Evolutionary conservation across 2,113 vertebrate genomes (phyloP), one percentile per base, ranked within the genome.

Genomic region (Brachypteracias leptosomus): DNA sequence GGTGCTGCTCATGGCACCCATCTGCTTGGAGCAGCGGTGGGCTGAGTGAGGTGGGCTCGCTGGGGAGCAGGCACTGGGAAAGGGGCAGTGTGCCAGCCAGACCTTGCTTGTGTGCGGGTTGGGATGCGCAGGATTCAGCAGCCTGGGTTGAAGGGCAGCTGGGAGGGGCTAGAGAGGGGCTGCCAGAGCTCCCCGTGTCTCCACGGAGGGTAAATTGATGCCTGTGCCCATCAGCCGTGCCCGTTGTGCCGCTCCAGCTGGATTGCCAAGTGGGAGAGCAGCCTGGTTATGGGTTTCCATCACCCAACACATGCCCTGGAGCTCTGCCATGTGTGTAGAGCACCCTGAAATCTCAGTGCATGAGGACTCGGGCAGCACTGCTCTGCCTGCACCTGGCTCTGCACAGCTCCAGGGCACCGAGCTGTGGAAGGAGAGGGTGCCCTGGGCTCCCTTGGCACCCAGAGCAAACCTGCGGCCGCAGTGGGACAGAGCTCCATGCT

Each of bases 261-360:
- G 35, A 3, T 13, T 3, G 36, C 54, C 16, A 9, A 21, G 29
- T 7, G 3, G 3, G 67, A 42, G 5, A 52, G 68, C 49, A 38
- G 67, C 38, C 13, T 0, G 1, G 54, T 4, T 28, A 9, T 0
- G 13, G 33, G 85, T 68, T 82, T 63, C 35, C 6, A 88, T 76
- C 83, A 75, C 66, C 63, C 4, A 0, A 44, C 0, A 0, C 1
- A 1, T 11, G 55, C 42, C 42, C 31, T 10, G 57, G 40, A 47
- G 36, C 20, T 20, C 55, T 33, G 3, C 33, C 6, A 46, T 1
- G 40, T 2, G 7, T 72, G 52, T 4, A 3, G 54, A 62, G 51
- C 89, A 36, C 40, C 61, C 58, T 14, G 29, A 25, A 14, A 36
- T 38, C 38, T 40, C 8, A 0, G 13, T 2, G 44, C 0, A 2